Base-by-base conservation (phyloP, 2,888 invertebrate genomes). In the Synanthedon formicaeformis region DNA sequence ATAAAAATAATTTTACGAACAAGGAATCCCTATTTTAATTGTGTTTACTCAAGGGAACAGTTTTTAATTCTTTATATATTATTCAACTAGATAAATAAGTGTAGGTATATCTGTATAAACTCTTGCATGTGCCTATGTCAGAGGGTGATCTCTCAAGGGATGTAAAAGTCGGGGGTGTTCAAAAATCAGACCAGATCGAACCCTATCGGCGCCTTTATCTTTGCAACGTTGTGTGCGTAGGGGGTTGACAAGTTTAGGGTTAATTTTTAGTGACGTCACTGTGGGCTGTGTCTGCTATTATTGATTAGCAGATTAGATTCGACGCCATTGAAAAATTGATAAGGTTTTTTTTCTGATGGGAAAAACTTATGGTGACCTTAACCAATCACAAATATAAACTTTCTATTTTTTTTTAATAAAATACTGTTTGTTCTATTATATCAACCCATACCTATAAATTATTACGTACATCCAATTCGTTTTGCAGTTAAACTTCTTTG, bases 101-200 rank as follows among this genome's bases (percentile, higher is more conserved):
- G 12, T n/a, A n/a, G n/a, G n/a, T 14, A 13, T 45, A 8, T 45
- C n/a, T 45, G 45, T 45, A 45, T 45, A 45, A 45, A 34, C 34
- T 34, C 34, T 34, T 34, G 34, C 34, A 34, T 34, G 34, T 34
- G 34, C 34, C 34, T 34, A 34, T 34, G 34, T 34, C 10, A 34
- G 34, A 49, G 49, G 49, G 49, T 49, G 49, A 10, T 18, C 49
- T 18, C 82, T 72, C 81, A 56, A 62, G 82, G 80, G 82, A 81
- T 73, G 56, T 66, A 66, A 67, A 73, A 77, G 76, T 77, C 72
- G 62, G 71, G 66, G 75, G 77, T 66, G 71, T 67, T 75, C 81
- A 81, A 81, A 81, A 81, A 81, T 81, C 79, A 70, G 65, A 58
- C 54, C 55, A 61, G 61, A 67, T 66, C 63, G 65, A 65, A 62